Evolutionary conservation across 2,888 invertebrate species (phyloP), one percentile per base, ranked within the genome.

Genomic region (Bombylius major): DNA sequence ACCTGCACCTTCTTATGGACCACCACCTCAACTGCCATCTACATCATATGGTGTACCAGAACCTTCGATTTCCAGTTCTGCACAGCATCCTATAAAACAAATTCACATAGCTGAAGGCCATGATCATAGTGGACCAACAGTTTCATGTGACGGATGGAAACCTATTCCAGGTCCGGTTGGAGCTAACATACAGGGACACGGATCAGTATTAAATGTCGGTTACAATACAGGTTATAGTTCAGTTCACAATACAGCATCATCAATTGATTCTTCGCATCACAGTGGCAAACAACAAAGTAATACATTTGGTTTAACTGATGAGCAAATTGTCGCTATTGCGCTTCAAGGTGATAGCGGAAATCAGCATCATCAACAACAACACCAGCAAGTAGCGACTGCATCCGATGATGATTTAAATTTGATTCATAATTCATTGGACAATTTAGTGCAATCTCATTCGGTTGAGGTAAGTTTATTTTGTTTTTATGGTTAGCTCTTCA

Each of bases 71-170:
- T 45, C 14, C 3, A 5, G 5, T 5, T 45, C 14, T 1, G 5
- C 5, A 11, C 70, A 72, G 0, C 74, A 73, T 23, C 70, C 69
- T 11, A 66, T 61, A 39, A 61, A 62, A 33, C 72, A 74, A 42
- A 74, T 74, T 12, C 63, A 70, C 4, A 70, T 69, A 0, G 70
- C 66, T 45, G 59, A 62, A 12, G 56, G 61, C 5, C 65, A 71
- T 1, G 73, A 72, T 1, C 76, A 78, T 59, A 81, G 81, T 56
- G 67, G 67, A 1, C 70, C 69, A 52, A 70, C 71, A 0, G 70
- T 72, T 4, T 63, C 64, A 53, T 89, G 89, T 65, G 90, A 90
- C 63, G 90, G 90, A 34, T 90, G 90, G 90, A 87, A 84, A 67
- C 90, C 90, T 31, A 89, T 90, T 58, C 83, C 88, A 9, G 87